A percentile compares a stretch with the other conserved stretches of the same genome.
Evolutionary conservation across 92 coral and sea anemone genomes (phyloP).

Genomic region (Siderastrea siderea): DNA sequence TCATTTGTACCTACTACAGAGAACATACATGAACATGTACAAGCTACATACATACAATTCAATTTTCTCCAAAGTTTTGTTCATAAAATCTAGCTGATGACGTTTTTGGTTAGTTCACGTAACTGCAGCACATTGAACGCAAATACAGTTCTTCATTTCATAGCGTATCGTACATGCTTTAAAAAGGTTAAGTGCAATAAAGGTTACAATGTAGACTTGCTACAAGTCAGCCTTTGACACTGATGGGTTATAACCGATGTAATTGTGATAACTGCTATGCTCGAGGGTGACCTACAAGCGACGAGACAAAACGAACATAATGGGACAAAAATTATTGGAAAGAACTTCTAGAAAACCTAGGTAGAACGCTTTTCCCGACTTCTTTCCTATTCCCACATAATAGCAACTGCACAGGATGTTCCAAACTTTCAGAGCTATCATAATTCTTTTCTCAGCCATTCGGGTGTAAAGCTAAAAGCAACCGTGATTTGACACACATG

Average conservation of each 20-base stretch:
- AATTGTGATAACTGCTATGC: background rate
- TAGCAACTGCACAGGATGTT: no score
- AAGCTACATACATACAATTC: background rate
- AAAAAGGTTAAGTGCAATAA: slow-evolving; percentile 14
- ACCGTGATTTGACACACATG: background rate
- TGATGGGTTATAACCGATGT: no score
- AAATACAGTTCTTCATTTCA: background rate
- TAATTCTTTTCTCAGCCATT: no score
- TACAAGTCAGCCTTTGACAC: background rate
- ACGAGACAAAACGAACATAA: no score
- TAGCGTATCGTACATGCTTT: background rate
- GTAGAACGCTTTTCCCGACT: no score
- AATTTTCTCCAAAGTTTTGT: slow-evolving; percentile 5
- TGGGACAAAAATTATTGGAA: no score
- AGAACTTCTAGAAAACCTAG: no score
- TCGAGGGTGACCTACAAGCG: background rate
- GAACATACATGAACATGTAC: background rate
- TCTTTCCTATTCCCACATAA: no score
- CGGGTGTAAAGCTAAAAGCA: background rate
- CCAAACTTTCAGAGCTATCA: no score
- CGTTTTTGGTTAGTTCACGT: background rate
- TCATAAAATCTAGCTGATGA: background rate
- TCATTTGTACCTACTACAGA: slow-evolving; percentile 10
- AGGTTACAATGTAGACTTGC: background rate
- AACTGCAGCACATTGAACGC: background rate